These are phyloP conservation scores for Onychomys arenicola DNA, from an alignment of 2,797 vertebrate genomes.

Conservation along the genomic window DNA sequence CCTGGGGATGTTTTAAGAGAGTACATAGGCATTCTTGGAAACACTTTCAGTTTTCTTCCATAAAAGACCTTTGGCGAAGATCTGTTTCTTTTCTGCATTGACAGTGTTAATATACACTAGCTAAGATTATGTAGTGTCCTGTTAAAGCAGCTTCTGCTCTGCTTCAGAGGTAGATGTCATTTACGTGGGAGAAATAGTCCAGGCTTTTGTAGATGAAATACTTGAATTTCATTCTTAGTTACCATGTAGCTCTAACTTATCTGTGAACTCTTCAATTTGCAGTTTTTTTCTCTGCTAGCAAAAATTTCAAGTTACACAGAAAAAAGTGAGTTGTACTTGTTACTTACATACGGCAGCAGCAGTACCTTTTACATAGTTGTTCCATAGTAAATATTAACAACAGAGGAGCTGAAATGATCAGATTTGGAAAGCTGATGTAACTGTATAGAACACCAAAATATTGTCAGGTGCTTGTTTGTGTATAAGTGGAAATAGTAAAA, in stretches of 20 bases:
- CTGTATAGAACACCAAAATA: constrained; percentile 17
- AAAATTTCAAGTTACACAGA: neutral
- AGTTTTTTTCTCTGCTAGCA: neutral
- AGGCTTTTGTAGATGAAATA: constrained; percentile 7
- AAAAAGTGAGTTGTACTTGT: neutral
- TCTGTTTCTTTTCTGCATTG: constrained; percentile 52
- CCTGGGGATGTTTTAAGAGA: constrained; percentile 11
- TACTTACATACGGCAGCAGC: neutral
- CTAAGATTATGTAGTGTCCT: constrained; percentile 27
- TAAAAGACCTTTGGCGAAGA: constrained; percentile 46
- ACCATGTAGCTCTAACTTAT: neutral
- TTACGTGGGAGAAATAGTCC: constrained; percentile 39
- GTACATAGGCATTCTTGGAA: neutral
- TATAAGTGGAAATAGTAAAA: neutral
- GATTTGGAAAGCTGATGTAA: constrained; percentile 26
- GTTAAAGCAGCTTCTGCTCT: constrained; percentile 11
- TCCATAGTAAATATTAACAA: constrained; percentile 22
- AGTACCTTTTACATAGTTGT: neutral
- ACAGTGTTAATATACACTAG: constrained; percentile 55
- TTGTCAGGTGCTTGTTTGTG: constrained; percentile 32
- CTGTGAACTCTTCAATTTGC: constrained; percentile 47
- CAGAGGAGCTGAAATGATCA: constrained; percentile 30
- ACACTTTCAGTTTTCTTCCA: constrained; percentile 19
- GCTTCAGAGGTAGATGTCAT: constrained; percentile 40
- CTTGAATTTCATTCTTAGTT: constrained; percentile 29